Evolutionary conservation across 2,113 vertebrate species (phyloP).

Genomic region (Calidris pygmaea): DNA sequence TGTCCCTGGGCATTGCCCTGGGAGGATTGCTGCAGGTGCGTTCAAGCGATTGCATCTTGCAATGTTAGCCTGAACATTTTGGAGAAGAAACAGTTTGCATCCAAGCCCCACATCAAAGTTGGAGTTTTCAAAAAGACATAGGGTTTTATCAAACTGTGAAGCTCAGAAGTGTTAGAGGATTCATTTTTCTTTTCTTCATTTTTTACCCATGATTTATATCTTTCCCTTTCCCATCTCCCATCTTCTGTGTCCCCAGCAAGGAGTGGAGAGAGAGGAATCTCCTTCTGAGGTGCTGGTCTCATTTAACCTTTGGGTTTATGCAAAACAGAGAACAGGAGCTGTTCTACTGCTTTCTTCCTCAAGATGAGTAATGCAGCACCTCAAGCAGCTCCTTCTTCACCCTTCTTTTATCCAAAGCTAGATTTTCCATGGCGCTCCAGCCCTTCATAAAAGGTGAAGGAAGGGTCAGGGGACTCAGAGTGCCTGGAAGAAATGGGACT

Average conservation of each 20-base stretch:
- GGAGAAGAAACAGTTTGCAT: neutral
- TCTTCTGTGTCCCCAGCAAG: neutral
- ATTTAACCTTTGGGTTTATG: neutral
- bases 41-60: neutral
- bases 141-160: neutral
- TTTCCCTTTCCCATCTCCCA: neutral
- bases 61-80: neutral
- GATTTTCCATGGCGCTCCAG: neutral
- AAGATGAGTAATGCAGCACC: neutral
- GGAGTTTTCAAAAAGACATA: neutral
- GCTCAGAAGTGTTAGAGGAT: neutral
- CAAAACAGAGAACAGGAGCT: neutral
- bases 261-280: neutral
- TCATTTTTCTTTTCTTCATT: neutral
- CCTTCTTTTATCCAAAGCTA: neutral
- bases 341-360: neutral
- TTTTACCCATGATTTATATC: fast-evolving
- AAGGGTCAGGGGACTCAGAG: neutral
- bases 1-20: no score
- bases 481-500: neutral
- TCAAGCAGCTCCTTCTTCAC: neutral
- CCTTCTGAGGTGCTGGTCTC: neutral
- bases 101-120: neutral
- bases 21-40: neutral
- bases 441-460: neutral